Evolutionary conservation across 2,113 vertebrate species (phyloP).

Genomic region (Lycaon pictus): DNA sequence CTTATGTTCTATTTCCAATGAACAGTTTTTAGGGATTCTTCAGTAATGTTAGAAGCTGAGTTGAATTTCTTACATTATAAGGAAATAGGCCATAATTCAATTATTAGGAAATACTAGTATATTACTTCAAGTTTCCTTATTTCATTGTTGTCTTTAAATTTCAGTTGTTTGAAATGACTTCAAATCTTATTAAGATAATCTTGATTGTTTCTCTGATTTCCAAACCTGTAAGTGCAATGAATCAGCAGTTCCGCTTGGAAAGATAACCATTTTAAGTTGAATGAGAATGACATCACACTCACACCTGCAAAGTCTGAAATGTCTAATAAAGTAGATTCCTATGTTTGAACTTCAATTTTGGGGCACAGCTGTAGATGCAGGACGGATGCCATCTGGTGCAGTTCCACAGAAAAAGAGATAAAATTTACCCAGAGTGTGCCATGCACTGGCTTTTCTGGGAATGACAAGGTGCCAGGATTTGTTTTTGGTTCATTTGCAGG

Average conservation of each 20-base stretch:
- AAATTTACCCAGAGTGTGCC: constrained; percentile 32
- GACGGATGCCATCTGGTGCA: constrained; percentile 10
- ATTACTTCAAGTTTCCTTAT: constrained; percentile 46
- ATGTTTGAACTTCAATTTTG: constrained; percentile 23
- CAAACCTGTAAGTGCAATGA: not conserved
- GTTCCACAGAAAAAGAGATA: constrained; percentile 6
- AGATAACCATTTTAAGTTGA: not conserved
- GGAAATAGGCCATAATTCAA: constrained; percentile 54
- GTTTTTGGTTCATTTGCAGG: constrained; percentile 66
- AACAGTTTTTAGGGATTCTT: constrained; percentile 55
- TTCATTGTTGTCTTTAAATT: constrained; percentile 56
- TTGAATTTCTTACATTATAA: constrained; percentile 51
- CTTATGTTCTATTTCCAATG: not conserved
- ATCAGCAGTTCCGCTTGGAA: not conserved
- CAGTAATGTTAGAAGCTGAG: not conserved
- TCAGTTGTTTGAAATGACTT: constrained; percentile 30
- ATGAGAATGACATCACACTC: constrained; percentile 31
- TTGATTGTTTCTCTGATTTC: not conserved
- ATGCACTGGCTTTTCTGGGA: constrained; percentile 61
- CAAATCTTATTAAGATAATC: not conserved
- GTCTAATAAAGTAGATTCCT: constrained; percentile 16
- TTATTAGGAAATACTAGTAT: not conserved
- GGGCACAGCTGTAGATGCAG: constrained; percentile 53
- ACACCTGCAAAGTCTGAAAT: constrained; percentile 36
- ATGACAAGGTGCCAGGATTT: constrained; percentile 46